phyloP scores from a whole-genome alignment of 2,113 vertebrate genomes.

The Phoenicopterus ruber region DNA sequence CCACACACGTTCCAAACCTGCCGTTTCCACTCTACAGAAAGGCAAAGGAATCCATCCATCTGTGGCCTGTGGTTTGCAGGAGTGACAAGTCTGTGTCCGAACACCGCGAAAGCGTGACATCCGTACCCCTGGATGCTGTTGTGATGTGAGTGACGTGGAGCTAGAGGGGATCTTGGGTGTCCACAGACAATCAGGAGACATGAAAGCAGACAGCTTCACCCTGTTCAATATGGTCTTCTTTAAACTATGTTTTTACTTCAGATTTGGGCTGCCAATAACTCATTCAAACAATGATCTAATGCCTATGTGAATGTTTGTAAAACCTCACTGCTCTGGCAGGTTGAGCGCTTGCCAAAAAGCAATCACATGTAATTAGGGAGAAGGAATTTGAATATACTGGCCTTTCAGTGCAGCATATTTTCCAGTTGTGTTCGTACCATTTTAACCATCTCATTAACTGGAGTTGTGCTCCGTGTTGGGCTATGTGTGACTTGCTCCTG shows the following conservation, averaged over 20 bases:
- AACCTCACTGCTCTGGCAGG: constrained; percentile 62
- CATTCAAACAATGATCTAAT: constrained; percentile 68
- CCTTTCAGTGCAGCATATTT: constrained; percentile 30
- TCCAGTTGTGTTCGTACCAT: constrained; percentile 34
- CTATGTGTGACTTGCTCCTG: not conserved
- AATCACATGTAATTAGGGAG: constrained; percentile 58
- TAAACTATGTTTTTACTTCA: constrained; percentile 51
- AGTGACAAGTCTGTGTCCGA: not conserved
- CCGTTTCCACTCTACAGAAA: not conserved
- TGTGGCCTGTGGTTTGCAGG: not conserved
- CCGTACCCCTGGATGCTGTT: not conserved
- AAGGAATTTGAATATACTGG: constrained; percentile 33
- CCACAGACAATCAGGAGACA: not conserved
- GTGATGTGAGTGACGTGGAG: not conserved
- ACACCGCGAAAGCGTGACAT: not conserved
- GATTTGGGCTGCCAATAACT: constrained; percentile 49
- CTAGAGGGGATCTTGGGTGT: not conserved
- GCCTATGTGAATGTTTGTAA: constrained; percentile 63
- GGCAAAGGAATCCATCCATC: not conserved
- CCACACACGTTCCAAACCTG: not conserved
- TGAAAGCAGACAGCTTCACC: constrained; percentile 45
- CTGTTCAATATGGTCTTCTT: constrained; percentile 43
- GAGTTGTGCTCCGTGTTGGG: not conserved
- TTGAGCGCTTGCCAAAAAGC: constrained; percentile 49
- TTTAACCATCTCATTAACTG: not conserved